Percentiles rank a stretch among this genome's conserved stretches.
Conservation (phyloP, 1,140 invertebrate genomes). For the Heliconius congener region DNA sequence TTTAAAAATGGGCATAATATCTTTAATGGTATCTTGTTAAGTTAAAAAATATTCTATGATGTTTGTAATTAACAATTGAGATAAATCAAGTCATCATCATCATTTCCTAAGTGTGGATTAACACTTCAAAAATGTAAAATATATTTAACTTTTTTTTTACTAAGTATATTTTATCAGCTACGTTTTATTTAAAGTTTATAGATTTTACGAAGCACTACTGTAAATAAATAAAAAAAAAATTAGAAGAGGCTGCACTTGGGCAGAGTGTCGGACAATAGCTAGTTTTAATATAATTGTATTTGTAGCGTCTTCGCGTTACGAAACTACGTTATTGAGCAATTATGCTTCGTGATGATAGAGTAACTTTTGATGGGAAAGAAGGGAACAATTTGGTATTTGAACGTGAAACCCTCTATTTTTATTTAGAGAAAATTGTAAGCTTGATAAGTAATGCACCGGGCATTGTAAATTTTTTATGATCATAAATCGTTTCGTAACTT, state of each 20-base stretch:
- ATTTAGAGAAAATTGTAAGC: slow-evolving; percentile 1
- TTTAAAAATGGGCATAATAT: too few relatives aligned
- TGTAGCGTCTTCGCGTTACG: slow-evolving; percentile 1
- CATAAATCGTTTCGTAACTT: not conserved
- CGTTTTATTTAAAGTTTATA: not conserved
- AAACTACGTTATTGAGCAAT: slow-evolving; percentile 5
- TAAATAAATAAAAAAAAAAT: not conserved
- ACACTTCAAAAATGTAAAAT: too few relatives aligned
- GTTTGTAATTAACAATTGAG: too few relatives aligned
- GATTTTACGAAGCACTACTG: not conserved
- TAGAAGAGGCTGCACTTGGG: not conserved
- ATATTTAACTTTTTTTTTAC: too few relatives aligned
- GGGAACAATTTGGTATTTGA: slow-evolving; percentile 2
- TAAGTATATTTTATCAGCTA: too few relatives aligned
- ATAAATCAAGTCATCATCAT: too few relatives aligned
- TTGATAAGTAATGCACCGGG: not conserved
- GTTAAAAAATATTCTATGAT: too few relatives aligned
- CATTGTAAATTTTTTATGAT: not conserved
- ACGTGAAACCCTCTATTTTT: not conserved
- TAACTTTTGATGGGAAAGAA: slow-evolving; percentile 14
- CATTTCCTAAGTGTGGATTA: too few relatives aligned
- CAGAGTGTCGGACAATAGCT: not conserved
- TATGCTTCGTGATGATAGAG: slow-evolving; percentile 14
- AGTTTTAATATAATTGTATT: slow-evolving; percentile 18
- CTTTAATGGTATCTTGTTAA: too few relatives aligned